Base-by-base conservation (phyloP, 2,113 vertebrate genomes). In the Boleophthalmus pectinirostris region DNA sequence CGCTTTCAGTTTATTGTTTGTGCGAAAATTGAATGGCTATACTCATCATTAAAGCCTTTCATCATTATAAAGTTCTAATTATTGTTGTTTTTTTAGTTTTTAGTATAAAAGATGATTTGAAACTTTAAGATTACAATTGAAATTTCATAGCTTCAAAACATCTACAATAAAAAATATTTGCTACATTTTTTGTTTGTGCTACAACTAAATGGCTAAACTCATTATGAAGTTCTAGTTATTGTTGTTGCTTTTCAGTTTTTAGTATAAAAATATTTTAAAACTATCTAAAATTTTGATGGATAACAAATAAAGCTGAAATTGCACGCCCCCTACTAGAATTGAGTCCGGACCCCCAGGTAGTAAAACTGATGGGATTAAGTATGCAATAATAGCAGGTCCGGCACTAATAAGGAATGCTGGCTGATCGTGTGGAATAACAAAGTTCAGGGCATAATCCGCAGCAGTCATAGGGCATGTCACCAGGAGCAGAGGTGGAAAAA, bases 391-490 rank as follows among this genome's bases (percentile, higher is more conserved):
- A 81, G 80, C 83, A 86, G 85, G 71, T 74, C 81, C 73, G 81
- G 71, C 46, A 33, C 78, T 88, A 87, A 87, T 89, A 84, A 75
- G 67, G 68, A 63, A 49, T 78, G 43, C 74, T 79, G 57, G 47
- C 74, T 77, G 74, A 82, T 87, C 79, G 79, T 45, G 76, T 88
- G 80, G 83, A 92, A 90, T 81, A 89, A 91, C 83, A 89, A 84
- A 89, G 89, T 89, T 85, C 75, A 78, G 70, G 79, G 87, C 89
- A 92, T 86, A 87, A 89, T 61, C 85, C 88, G 74, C 78, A 70
- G 23, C 70, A 87, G 86, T 83, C 83, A 85, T 77, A 84, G 85
- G 85, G 80, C 80, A 85, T 85, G 86, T 88, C 90, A 89, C 84
- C 76, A 71, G 83, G 78, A 83, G 78, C 81, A 80, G 82, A 81